Conservation (phyloP, 2,113 vertebrate genomes). For the Sterna hirundo region DNA sequence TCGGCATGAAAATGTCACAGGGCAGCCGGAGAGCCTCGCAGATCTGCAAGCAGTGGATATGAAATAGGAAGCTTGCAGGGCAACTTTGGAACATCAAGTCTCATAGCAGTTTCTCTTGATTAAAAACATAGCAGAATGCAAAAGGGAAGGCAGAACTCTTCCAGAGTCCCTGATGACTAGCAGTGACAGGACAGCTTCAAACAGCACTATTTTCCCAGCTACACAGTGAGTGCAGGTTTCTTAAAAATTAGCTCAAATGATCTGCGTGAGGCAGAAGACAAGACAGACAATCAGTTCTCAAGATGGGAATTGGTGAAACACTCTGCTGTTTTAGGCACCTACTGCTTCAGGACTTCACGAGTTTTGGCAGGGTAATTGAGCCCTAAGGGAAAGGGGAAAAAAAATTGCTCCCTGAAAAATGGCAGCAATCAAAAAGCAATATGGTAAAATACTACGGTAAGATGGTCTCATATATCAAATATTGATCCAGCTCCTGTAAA, state of each 20-base stretch:
- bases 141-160: neutral
- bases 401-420: neutral
- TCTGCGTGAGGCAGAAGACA: neutral
- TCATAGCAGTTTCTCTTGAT: neutral
- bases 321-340: neutral
- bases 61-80: neutral
- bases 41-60: neutral
- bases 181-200: neutral
- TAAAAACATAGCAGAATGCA: neutral
- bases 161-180: neutral
- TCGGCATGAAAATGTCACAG: neutral
- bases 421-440: slow-evolving; percentile 8
- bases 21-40: neutral
- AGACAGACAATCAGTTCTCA: neutral
- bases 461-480: slow-evolving; percentile 4
- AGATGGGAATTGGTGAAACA: neutral
- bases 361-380: neutral
- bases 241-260: neutral
- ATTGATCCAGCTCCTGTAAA: slow-evolving; percentile 14
- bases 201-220: neutral
- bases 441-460: neutral
- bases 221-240: neutral
- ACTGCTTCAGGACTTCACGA: neutral
- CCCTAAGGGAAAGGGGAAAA: neutral
- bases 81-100: neutral